Base-by-base conservation (phyloP, 2,797 vertebrate genomes). In the Discoglossus pictus region DNA sequence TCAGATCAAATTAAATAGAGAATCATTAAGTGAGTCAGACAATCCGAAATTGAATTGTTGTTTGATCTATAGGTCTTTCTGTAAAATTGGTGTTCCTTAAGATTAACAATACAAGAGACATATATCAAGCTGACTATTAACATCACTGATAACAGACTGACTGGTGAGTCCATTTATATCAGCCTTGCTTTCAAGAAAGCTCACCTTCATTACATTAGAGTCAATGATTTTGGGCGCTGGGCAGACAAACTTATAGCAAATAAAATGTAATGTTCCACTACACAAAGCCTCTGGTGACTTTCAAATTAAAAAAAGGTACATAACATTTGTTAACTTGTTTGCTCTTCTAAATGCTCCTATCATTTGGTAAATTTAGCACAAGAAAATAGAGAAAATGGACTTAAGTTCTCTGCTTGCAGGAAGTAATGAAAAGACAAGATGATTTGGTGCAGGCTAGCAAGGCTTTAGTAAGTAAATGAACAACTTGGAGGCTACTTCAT, bases 31-130 rank as follows among this genome's bases (percentile, higher is more conserved):
- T 24, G 53, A 42, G 60, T 50, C 60, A 35, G 50, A 51, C 68
- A 43, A 13, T 51, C 25, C n/a, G 52, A 64, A 71, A 71, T 59
- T 63, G 60, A 71, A 71, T 58, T 59, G 61, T 52, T 34, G 51
- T 65, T 64, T 38, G 61, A 48, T 62, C 50, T 56, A 31, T 55
- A 47, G 42, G 47, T 50, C 60, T 23, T 36, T 58, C 61, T 64
- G 42, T 59, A 43, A 40, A 17, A 9, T 18, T 16, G 3, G 4
- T 59, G 60, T 42, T 54, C 44, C 6, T 71, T 65, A 59, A 51
- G 68, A 64, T 64, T 59, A 64, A 71, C 54, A 58, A 64, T 59
- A 58, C 52, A 11, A 27, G 21, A n/a, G n/a, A 24, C 61, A 59
- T 71, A 53, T 52, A 64, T 64, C 61, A 43, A 44, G 36, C 17